A percentile compares a stretch with the other conserved stretches of the same genome.
These are phyloP conservation scores for Byasa hedistus DNA, from an alignment of 2,888 invertebrate species.

Conservation along the genomic window DNA sequence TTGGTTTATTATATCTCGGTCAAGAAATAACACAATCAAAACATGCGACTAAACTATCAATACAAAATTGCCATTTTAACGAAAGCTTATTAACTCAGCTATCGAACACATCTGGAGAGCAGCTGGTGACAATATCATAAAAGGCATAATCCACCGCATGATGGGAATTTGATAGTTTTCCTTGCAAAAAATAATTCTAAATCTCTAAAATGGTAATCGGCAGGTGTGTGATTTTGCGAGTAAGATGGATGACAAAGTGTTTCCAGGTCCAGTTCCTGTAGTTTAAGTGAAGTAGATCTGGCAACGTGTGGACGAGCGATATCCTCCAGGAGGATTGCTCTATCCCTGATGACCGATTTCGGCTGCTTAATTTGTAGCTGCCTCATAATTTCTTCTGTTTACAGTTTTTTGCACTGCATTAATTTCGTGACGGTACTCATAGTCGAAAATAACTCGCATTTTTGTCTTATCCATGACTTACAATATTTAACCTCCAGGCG, in stretches of 20 bases:
- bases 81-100: no score
- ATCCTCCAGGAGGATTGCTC: not conserved
- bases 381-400: no score
- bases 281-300: not conserved
- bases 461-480: no score
- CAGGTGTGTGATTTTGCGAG: not conserved
- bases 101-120: not conserved
- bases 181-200: not conserved
- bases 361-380: not conserved
- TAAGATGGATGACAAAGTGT: not conserved
- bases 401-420: no score
- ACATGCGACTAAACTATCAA: not conserved
- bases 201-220: not conserved
- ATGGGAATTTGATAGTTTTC: not conserved
- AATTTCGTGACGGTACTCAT: no score
- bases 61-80: not conserved
- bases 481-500: no score
- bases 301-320: not conserved
- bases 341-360: not conserved
- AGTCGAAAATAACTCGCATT: no score
- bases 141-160: not conserved
- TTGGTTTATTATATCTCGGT: not conserved
- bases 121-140: not conserved
- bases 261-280: not conserved
- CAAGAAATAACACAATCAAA: not conserved